A percentile compares a stretch with the other conserved stretches of the same genome.
Evolutionary conservation across 2,888 invertebrate genomes (phyloP).

Genomic region (Noctua janthina): DNA sequence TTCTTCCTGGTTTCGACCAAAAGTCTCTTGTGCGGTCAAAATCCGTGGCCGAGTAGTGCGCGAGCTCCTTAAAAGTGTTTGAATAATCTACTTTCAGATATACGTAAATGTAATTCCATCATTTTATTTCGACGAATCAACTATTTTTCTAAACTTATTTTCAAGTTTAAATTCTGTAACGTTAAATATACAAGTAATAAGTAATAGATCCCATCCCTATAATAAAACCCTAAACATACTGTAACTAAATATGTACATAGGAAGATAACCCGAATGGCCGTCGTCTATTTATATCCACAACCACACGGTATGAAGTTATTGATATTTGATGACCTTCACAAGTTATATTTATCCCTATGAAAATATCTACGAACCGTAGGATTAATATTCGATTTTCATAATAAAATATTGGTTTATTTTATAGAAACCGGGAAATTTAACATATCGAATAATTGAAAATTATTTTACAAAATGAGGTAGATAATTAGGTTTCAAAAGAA

Average conservation of each 20-base stretch:
- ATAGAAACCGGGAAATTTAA: background rate
- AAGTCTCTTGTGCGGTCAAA: no score
- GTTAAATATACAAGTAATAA: background rate
- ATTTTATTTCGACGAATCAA: background rate
- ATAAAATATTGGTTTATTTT: conserved; percentile 3
- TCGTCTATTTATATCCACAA: conserved; percentile 3
- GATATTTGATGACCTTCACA: background rate
- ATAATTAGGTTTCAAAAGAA: background rate
- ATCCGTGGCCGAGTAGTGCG: no score
- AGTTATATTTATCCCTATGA: background rate
- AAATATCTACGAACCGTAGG: background rate
- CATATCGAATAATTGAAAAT: background rate
- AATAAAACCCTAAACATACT: background rate
- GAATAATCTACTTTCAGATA: background rate
- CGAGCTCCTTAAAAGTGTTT: background rate
- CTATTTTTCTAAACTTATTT: background rate
- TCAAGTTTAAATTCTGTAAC: no score
- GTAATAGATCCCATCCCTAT: background rate
- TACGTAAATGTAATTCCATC: background rate
- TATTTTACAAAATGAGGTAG: background rate
- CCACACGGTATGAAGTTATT: conserved; percentile 13
- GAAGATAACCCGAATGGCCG: background rate
- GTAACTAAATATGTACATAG: background rate
- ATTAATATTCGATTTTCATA: background rate
- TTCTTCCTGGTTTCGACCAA: no score